Base-by-base conservation (phyloP, 2,888 invertebrate genomes). In the Tolmerus cingulatus region DNA sequence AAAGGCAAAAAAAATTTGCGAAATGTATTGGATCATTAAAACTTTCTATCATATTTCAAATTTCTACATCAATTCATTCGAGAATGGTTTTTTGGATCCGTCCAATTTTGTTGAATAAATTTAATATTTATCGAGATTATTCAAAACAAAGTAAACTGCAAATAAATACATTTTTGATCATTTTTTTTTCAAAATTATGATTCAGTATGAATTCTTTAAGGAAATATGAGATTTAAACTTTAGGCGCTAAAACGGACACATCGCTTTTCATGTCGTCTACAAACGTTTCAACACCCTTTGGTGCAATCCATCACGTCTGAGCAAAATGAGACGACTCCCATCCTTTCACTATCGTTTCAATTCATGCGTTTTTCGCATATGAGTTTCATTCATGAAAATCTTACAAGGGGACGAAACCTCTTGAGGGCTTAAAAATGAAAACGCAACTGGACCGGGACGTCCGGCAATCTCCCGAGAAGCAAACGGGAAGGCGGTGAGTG, bases 381-480 rank as follows among this genome's bases (percentile, higher is more conserved):
- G 66, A 66, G 66, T 66, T 79, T 79, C 79, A 79, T 79, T 79
- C 79, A 79, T 79, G 30, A 78, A 79, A 51, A 12, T 46, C 79
- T 40, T 46, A 79, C 30, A 79, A 27, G 51, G 51, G 37, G 51
- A 9, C 27, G 8, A 40, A 79, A 79, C 40, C 30, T 51, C 79
- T 79, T 55, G 43, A 79, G 79, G 79, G 79, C 51, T 51, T 51
- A 79, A 79, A 79, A 51, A 79, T 79, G 79, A 79, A 79, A 79
- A 79, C 79, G 51, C 51, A 51, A 27, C 66, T 66, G 66, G 66
- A 66, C 66, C 66, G 23, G 66, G 66, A 19, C 23, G 66, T 12
- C 4, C 12, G 27, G 12, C 23, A 66, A 23, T 23, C 12, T 66
- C 27, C 23, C 27, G 66, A 23, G 66, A 57, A 57, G 19, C 23